These are phyloP conservation scores for Drosophila ezoana DNA, from an alignment of 2,888 invertebrate species.

Conservation along the genomic window DNA sequence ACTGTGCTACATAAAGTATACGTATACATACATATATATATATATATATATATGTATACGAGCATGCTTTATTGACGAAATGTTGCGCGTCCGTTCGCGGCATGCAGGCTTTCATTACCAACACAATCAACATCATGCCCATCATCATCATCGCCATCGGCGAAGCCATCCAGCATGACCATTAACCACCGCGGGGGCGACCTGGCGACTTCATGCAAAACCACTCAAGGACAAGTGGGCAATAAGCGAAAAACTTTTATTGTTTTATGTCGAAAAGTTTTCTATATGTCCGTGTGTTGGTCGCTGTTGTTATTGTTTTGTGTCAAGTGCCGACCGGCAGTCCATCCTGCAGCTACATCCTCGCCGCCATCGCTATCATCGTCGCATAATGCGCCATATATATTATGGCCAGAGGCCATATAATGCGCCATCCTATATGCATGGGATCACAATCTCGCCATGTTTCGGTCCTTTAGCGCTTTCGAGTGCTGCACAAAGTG, in stretches of 20 bases:
- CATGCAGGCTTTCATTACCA: conserved; percentile 9
- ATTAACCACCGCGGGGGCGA: conserved; percentile 11
- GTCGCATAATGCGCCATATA: conserved; percentile 68
- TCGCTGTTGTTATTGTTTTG: conserved; percentile 39
- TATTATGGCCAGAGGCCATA: conserved; percentile 63
- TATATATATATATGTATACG: conserved; percentile 4
- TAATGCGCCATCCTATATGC: conserved; percentile 72
- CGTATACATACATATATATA: neutral
- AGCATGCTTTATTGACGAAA: conserved; percentile 70
- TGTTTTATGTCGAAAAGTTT: conserved; percentile 75
- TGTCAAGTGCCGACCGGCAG: conserved; percentile 49
- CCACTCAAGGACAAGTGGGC: conserved; percentile 81
- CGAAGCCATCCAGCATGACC: neutral
- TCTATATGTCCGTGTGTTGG: conserved; percentile 32
- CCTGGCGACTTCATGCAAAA: conserved; percentile 69
- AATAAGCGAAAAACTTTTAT: conserved; percentile 82
- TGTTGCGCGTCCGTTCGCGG: conserved; percentile 45
- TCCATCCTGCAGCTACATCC: neutral
- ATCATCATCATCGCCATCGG: neutral
- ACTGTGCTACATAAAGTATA: conserved; percentile 48
- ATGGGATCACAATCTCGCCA: conserved; percentile 56
- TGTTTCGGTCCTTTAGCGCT: conserved; percentile 52
- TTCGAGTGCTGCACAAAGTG: conserved; percentile 59
- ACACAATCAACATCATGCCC: neutral
- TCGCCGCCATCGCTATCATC: conserved; percentile 20